Conservation (phyloP, 1,140 invertebrate species). For the Achroia grisella region DNA sequence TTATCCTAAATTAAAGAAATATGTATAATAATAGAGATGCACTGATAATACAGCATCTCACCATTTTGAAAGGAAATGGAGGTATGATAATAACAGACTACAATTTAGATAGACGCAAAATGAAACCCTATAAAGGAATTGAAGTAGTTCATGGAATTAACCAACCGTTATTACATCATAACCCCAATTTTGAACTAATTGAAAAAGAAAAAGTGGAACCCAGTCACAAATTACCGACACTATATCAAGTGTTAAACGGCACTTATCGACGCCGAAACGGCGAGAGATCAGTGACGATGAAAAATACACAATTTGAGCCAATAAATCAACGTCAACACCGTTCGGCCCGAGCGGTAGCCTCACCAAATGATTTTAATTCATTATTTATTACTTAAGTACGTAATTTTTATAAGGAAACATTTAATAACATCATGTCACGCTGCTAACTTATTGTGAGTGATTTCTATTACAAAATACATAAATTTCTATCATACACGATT, state of each 20-base stretch:
- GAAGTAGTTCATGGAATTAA: slow-evolving; percentile 21
- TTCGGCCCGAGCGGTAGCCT: slow-evolving; percentile 39
- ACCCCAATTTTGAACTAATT: slow-evolving; percentile 61
- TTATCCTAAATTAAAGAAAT: too few species aligned
- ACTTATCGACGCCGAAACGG: slow-evolving; percentile 63
- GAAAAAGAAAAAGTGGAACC: slow-evolving; percentile 62
- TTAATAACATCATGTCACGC: slow-evolving; percentile 16
- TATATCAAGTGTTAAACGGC: slow-evolving; percentile 71
- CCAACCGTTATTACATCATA: slow-evolving; percentile 38
- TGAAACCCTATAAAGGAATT: too few species aligned
- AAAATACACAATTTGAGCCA: slow-evolving; percentile 69
- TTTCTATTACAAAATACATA: background rate
- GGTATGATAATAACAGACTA: too few species aligned
- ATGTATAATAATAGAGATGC: too few species aligned
- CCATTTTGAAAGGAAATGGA: too few species aligned
- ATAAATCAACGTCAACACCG: slow-evolving; percentile 57
- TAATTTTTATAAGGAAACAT: slow-evolving; percentile 34
- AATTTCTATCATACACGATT: background rate
- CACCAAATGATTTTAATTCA: slow-evolving; percentile 42
- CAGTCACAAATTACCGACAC: slow-evolving; percentile 68
- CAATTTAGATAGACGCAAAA: too few species aligned
- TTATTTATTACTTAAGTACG: slow-evolving; percentile 50
- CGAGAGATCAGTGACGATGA: slow-evolving; percentile 54
- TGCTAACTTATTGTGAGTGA: too few species aligned
- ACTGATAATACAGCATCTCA: too few species aligned